phyloP scores from a whole-genome alignment of 2,797 vertebrate species.

The Limosa lapponica region DNA sequence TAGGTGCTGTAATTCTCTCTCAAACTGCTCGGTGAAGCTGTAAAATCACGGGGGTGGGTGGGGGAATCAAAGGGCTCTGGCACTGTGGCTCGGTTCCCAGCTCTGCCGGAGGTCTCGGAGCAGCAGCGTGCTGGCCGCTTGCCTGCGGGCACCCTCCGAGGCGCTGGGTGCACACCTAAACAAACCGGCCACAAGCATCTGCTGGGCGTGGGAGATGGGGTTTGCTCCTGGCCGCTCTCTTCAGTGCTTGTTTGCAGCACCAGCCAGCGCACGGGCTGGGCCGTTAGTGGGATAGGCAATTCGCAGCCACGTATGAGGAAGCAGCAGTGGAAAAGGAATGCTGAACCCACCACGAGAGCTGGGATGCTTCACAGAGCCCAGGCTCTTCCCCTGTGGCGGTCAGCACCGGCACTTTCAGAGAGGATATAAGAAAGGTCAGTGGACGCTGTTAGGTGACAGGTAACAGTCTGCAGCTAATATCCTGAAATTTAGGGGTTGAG shows the following conservation, averaged over 20 bases:
- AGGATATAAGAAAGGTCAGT: background rate
- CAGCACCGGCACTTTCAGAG: background rate
- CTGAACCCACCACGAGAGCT: rapidly evolving
- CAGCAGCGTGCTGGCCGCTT: background rate
- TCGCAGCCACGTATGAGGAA: background rate
- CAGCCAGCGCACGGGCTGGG: background rate
- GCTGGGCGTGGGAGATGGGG: rapidly evolving
- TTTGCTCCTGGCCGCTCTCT: rapidly evolving
- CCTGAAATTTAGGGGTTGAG: background rate
- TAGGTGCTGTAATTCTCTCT: conserved; percentile 56
- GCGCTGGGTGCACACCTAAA: conserved; percentile 2
- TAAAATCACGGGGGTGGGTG: background rate
- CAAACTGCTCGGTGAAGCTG: conserved; percentile 9
- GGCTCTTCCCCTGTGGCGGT: background rate
- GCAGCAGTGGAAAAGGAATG: background rate
- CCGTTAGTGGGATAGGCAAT: background rate
- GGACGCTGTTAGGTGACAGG: background rate
- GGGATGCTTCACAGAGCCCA: background rate
- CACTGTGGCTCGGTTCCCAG: conserved; percentile 6
- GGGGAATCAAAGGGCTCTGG: background rate
- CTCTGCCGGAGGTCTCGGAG: background rate
- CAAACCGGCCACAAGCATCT: background rate
- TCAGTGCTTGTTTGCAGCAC: background rate
- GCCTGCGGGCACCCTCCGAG: rapidly evolving
- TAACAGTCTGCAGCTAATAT: background rate